A percentile compares a stretch with the other conserved stretches of the same genome.
Conservation (phyloP, 2,888 invertebrate species). For the Spodoptera littoralis region DNA sequence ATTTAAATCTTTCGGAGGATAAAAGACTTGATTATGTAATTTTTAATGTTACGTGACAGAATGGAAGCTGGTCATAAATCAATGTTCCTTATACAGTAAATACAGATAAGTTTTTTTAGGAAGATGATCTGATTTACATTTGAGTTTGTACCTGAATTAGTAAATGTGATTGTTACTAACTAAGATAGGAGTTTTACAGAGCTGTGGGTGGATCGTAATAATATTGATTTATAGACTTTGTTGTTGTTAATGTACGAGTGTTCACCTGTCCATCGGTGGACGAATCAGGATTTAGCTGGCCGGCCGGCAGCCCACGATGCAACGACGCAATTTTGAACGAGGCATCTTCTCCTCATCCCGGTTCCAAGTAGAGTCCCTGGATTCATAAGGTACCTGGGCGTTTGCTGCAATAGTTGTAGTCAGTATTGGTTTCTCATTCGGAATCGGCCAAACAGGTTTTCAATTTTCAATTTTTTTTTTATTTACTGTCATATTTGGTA, state of each 20-base stretch:
- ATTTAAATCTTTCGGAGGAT: neutral
- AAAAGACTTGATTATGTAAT: neutral
- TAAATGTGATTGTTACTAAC: constrained; percentile 10
- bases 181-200: constrained; percentile 21
- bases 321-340: too few species aligned
- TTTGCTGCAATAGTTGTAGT: too few species aligned
- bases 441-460: too few species aligned
- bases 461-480: too few species aligned
- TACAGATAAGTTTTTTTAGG: constrained; percentile 25
- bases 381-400: too few species aligned
- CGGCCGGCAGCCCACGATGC: too few species aligned
- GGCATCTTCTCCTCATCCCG: too few species aligned
- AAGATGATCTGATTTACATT: constrained; percentile 25
- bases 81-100: constrained; percentile 6
- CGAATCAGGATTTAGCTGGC: too few species aligned
- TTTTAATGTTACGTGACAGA: neutral
- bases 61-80: constrained; percentile 11
- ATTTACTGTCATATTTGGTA: too few species aligned
- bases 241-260: neutral
- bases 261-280: too few species aligned
- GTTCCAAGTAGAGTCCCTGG: too few species aligned
- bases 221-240: constrained; percentile 23
- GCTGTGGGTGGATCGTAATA: constrained; percentile 27
- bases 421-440: too few species aligned
- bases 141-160: neutral